Base-by-base conservation (phyloP, 1,140 invertebrate genomes). In the Heliconius eleuchia region DNA sequence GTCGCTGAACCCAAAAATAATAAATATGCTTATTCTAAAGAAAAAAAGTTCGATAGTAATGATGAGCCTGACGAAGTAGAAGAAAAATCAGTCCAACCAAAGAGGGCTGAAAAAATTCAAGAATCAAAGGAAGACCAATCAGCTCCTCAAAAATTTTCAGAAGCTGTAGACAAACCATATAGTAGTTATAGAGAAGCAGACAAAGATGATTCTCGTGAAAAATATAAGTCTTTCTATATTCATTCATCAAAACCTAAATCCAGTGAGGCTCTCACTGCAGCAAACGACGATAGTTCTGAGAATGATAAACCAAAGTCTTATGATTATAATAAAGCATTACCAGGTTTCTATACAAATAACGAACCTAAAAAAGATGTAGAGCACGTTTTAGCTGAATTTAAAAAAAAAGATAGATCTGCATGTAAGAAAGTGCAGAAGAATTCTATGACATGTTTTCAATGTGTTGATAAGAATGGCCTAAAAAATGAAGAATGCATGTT, bases 401-500 rank as follows among this genome's bases (percentile, higher is more conserved):
- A 95, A 34, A 95, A 96, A 79, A 96, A 97, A 86, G 96, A 97
- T 85, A 91, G 96, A 74, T 96, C 96, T 3, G 95, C 96, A 5
- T 97, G 97, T 85, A 96, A 96, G 84, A 97, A 97, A 86, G 93
- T 96, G 0, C 94, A 96, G 76, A 96, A 96, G 83, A 96, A 96
- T 81, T 96, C 96, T 42, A 97, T 97, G 96, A 97, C 96, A 6
- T 97, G 97, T 88, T 97, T 96, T 88, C 95, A 96, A 78, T 97
- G 97, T 85, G 85, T 95, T 0, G 96, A 97, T 80, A 95, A 96
- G 55, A 95, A 95, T 60, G 96, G 96, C 3, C 91, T 96, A 30
- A 96, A 96, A 86, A 95, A 97, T 83, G 97, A 97, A 90, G 97
- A 97, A 90, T 97, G 97, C 84, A 97, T 97, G 95, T 97, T 96